Base-by-base conservation (phyloP, 2,888 invertebrate species). In the Bugulina stolonifera region DNA sequence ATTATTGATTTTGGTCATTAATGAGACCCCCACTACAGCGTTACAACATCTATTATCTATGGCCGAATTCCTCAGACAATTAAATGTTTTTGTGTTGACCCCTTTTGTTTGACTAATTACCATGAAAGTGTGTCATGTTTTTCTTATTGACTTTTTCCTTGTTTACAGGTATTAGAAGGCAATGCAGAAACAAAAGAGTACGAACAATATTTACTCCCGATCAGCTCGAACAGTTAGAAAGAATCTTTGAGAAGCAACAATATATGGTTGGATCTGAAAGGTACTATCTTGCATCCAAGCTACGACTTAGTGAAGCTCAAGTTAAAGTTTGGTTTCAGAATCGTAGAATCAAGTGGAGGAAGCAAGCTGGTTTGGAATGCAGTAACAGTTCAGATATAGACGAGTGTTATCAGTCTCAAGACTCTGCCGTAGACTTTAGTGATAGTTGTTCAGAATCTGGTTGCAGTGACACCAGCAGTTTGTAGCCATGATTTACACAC, bases 231-330 rank as follows among this genome's bases (percentile, higher is more conserved):
- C 87, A 94, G 77, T 86, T 97, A 72, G 96, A 97, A 82, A 91
- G 92, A 0, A 96, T 96, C 86, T 97, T 97, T 80, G 94, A 95
- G 79, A 86, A 94, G 54, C 96, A 96, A 80, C 96, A 97, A 84
- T 97, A 97, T 86, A 96, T 97, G 96, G 96, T 97, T 18, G 96
- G 96, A 0, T 95, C 94, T 0, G 96, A 96, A 85, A 87, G 84
- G 74, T 88, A 94, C 1, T 95, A 95, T 85, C 87, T 97, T 73
- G 97, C 97, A 0, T 91, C 93, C 76, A 91, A 93, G 0, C 85
- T 94, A 69, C 91, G 92, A 77, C 87, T 94, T 54, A 93, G 93
- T 0, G 94, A 94, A 82, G 93, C 93, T 1, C 93, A 94, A 88
- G 93, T 92, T 1, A 84, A 84, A 76, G 84, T 83, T 22, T 83